Evolutionary conservation across 1,140 invertebrate species (phyloP).

Genomic region (Eupristina koningsbergeri): DNA sequence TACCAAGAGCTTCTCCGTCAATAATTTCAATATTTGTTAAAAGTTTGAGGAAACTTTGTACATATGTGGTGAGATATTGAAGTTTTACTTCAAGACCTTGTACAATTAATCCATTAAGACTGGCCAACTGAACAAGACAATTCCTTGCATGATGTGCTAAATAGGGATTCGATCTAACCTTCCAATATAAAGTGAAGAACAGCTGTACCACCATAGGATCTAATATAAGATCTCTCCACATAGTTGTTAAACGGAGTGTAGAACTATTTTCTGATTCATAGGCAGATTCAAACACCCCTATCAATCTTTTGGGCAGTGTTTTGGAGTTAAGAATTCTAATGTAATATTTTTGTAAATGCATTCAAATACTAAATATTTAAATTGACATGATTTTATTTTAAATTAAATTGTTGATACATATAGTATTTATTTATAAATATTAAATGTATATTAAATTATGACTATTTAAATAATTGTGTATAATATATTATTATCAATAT

Average conservation of each 20-base stretch:
- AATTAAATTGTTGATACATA: no score
- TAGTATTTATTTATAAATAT: no score
- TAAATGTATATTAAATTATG: no score
- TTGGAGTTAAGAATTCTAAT: constrained; percentile 70
- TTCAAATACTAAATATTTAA: no score
- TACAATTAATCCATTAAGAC: constrained; percentile 82
- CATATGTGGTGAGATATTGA: constrained; percentile 82
- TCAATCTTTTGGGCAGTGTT: constrained; percentile 79
- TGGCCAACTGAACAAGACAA: constrained; percentile 86
- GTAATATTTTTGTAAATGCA: not conserved
- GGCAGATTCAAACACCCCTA: constrained; percentile 81
- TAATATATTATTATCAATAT: no score
- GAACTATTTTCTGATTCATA: constrained; percentile 80
- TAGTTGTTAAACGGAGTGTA: constrained; percentile 75
- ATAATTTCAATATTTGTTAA: constrained; percentile 78
- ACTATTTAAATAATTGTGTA: no score
- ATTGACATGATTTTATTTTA: no score
- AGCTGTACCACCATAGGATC: constrained; percentile 82
- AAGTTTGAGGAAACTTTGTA: constrained; percentile 81
- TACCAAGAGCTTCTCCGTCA: constrained; percentile 78
- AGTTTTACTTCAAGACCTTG: constrained; percentile 75
- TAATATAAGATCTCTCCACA: constrained; percentile 85
- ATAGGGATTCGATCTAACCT: constrained; percentile 82
- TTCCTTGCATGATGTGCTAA: constrained; percentile 84
- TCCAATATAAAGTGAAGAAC: constrained; percentile 89